phyloP scores from a whole-genome alignment of 2,797 vertebrate species.

The Tiaroga cobitis region DNA sequence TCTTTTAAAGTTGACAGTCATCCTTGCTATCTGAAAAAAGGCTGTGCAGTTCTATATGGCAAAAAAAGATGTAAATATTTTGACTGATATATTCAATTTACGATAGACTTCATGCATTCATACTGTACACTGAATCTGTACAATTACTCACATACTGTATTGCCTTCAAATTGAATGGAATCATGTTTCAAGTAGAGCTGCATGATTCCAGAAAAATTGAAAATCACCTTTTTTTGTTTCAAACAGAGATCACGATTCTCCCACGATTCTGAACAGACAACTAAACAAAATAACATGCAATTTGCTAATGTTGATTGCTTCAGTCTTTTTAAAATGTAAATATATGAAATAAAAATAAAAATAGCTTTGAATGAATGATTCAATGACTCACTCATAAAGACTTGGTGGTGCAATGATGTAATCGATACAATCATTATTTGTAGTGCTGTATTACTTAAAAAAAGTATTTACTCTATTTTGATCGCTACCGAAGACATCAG shows the following conservation, averaged over 20 bases:
- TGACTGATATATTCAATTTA: background rate
- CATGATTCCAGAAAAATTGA: background rate
- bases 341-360: too few relatives aligned
- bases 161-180: background rate
- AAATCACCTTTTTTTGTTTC: background rate
- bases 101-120: too few relatives aligned
- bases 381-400: too few relatives aligned
- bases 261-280: background rate
- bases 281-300: background rate
- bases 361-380: background rate
- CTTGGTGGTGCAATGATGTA: too few relatives aligned
- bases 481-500: background rate
- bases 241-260: background rate
- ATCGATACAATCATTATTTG: too few relatives aligned
- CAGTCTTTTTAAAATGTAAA: background rate
- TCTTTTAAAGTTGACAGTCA: slow-evolving; percentile 18
- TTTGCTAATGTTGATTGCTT: background rate
- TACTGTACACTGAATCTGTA: background rate
- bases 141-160: background rate
- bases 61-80: background rate
- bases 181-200: background rate
- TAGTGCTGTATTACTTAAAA: too few relatives aligned
- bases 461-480: background rate
- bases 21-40: background rate
- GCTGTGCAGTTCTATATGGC: background rate